Evolutionary conservation across 2,797 vertebrate genomes (phyloP).

Genomic region (Craterocephalus amniculus): DNA sequence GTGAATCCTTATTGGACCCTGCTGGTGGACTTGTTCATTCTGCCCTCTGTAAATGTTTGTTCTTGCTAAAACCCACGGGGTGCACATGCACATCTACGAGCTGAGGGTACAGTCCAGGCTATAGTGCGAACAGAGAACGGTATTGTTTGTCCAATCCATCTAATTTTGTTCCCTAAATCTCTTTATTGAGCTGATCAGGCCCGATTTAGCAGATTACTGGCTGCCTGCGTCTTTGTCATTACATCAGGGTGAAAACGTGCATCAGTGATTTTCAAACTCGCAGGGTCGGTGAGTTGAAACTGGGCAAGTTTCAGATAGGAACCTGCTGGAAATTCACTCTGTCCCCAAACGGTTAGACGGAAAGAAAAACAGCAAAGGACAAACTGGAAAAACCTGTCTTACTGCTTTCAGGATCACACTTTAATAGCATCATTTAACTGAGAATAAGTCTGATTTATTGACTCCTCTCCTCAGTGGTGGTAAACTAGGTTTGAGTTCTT

Average conservation of each 20-base stretch:
- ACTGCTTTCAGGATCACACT: background rate
- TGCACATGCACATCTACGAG: slow-evolving; percentile 17
- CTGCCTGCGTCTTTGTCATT: slow-evolving; percentile 37
- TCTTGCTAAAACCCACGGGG: background rate
- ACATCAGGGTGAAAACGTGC: slow-evolving; percentile 59
- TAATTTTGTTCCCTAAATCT: slow-evolving; percentile 69
- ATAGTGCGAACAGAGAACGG: slow-evolving; percentile 56
- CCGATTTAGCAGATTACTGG: slow-evolving; percentile 75
- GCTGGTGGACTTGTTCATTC: slow-evolving; percentile 27
- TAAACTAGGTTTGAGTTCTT: background rate
- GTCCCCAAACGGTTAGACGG: background rate
- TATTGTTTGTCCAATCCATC: slow-evolving; percentile 77
- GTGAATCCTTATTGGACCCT: background rate
- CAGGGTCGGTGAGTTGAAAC: slow-evolving; percentile 3
- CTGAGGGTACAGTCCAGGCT: slow-evolving; percentile 40
- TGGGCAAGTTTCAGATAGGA: background rate
- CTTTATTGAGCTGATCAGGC: slow-evolving; percentile 72
- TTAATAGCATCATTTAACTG: background rate
- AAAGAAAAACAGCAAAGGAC: background rate
- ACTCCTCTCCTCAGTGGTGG: background rate
- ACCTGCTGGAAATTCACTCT: background rate
- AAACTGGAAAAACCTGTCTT: background rate
- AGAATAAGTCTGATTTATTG: background rate
- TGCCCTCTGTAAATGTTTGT: slow-evolving; percentile 6
- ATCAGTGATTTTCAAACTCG: slow-evolving; percentile 26